Percentiles rank a stretch among this genome's conserved stretches.
Evolutionary conservation across 2,888 invertebrate genomes (phyloP).

Genomic region (Hybos culiciformis): DNA sequence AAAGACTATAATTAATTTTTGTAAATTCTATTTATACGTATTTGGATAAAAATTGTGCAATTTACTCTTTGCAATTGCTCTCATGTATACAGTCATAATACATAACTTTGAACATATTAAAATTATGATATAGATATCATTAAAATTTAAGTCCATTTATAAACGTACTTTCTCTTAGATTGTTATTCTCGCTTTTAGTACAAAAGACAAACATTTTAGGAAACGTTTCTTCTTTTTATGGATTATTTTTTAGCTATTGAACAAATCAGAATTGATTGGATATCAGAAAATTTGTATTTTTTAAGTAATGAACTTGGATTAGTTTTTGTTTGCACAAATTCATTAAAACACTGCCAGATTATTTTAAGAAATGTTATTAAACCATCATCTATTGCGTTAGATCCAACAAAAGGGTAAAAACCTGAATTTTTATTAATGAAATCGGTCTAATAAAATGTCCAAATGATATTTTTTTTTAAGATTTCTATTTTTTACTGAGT

Average conservation of each 20-base stretch:
- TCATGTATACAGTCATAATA: no score
- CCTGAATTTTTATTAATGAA: constrained; percentile 2
- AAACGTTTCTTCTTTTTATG: no score
- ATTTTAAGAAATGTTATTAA: constrained; percentile 53
- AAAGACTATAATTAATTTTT: background rate
- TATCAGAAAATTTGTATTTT: constrained; percentile 76
- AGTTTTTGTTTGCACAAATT: constrained; percentile 54
- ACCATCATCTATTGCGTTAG: constrained; percentile 62
- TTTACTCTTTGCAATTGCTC: no score
- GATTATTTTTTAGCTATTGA: constrained; percentile 48
- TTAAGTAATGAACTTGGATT: constrained; percentile 52
- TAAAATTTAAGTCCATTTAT: no score
- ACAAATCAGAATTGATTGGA: constrained; percentile 71
- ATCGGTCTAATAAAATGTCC: background rate
- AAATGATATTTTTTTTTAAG: constrained; percentile 30
- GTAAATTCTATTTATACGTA: background rate
- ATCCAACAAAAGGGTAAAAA: constrained; percentile 55
- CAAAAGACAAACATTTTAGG: no score
- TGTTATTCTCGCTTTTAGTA: no score
- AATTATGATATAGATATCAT: no score
- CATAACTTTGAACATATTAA: no score
- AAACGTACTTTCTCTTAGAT: no score
- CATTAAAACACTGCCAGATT: constrained; percentile 51
- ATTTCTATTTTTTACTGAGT: constrained; percentile 63
- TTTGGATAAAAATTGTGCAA: no score